These are phyloP conservation scores for Leptopilina drosophilae DNA, from an alignment of 2,888 invertebrate species.

Conservation along the genomic window DNA sequence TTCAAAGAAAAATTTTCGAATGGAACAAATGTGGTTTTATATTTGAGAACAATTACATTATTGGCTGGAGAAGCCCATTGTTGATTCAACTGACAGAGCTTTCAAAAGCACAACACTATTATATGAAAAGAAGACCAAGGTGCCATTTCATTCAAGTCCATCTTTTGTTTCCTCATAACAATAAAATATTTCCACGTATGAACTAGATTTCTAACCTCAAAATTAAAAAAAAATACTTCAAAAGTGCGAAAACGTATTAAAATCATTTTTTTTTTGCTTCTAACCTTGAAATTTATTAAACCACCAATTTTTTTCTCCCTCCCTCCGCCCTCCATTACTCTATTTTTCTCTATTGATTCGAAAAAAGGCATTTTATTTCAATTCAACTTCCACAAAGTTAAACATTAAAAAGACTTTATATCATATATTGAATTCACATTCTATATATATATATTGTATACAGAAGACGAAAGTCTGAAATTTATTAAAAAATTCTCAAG, in stretches of 20 bases:
- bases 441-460: neutral
- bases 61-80: neutral
- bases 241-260: too few relatives aligned
- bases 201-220: neutral
- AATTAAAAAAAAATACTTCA: too few relatives aligned
- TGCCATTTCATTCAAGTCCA: constrained; percentile 18
- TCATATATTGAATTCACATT: neutral
- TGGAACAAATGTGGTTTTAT: neutral
- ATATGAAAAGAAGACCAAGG: constrained; percentile 8
- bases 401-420: constrained; percentile 12
- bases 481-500: constrained; percentile 36
- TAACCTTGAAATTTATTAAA: too few relatives aligned
- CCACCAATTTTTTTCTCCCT: too few relatives aligned
- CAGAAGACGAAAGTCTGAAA: neutral
- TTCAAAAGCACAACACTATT: constrained; percentile 13
- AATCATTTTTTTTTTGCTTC: too few relatives aligned
- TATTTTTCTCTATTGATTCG: too few relatives aligned
- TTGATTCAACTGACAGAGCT: neutral
- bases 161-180: constrained; percentile 26
- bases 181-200: constrained; percentile 1
- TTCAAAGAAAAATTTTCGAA: neutral
- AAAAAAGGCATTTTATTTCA: neutral
- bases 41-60: neutral
- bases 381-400: constrained; percentile 3
- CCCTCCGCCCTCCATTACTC: too few relatives aligned